Evolutionary conservation across 2,113 vertebrate species (phyloP).

Genomic region (Neotoma lepida): DNA sequence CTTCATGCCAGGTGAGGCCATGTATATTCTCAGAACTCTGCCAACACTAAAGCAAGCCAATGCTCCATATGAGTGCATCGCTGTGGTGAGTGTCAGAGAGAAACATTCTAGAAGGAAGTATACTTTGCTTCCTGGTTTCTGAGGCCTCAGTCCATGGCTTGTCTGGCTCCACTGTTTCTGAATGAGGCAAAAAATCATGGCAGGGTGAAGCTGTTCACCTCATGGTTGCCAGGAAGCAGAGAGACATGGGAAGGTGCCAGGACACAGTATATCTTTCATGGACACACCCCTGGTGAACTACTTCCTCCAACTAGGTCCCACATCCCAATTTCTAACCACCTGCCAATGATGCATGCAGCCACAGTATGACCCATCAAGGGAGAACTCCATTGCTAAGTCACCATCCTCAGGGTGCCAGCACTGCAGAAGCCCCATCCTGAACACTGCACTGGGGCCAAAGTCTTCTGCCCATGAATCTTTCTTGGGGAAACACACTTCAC

Average conservation of each 20-base stretch:
- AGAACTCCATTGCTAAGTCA: neutral
- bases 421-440: neutral
- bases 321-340: neutral
- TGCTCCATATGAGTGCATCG: neutral
- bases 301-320: neutral
- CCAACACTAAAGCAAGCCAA: neutral
- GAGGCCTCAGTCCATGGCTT: neutral
- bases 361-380: neutral
- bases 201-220: neutral
- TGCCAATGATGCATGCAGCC: neutral
- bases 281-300: neutral
- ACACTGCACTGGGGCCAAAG: neutral
- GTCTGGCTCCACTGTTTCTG: neutral
- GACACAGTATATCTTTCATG: neutral
- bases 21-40: neutral
- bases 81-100: neutral
- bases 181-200: neutral
- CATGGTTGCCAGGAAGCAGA: neutral
- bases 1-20: neutral
- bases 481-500: neutral
- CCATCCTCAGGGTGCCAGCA: neutral
- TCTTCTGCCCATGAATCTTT: neutral
- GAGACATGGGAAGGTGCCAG: neutral
- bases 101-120: neutral
- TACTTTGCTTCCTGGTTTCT: neutral